Conservation (phyloP, 2,888 invertebrate species). For the Epiperipatus broadwayi region DNA sequence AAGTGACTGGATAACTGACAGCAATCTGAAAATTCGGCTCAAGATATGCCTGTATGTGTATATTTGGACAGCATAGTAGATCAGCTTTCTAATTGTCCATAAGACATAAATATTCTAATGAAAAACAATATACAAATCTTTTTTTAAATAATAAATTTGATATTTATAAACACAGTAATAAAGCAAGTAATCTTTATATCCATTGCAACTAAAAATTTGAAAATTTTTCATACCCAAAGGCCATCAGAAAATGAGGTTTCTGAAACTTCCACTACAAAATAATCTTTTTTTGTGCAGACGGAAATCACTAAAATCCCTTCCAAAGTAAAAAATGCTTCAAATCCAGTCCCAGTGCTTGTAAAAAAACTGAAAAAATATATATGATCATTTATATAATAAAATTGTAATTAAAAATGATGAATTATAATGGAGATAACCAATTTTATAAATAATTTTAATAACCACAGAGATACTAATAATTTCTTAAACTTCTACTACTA, state of each 20-base stretch:
- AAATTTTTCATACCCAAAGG: conserved; percentile 32
- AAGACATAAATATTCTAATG: too few relatives aligned
- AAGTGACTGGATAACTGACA: too few relatives aligned
- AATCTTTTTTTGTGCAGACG: conserved; percentile 38
- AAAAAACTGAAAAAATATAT: conserved; percentile 30
- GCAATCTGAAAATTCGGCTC: too few relatives aligned
- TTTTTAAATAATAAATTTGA: too few relatives aligned
- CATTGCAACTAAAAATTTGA: conserved; percentile 1
- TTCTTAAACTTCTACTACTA: too few relatives aligned
- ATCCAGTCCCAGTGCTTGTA: conserved; percentile 35
- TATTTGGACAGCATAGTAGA: too few relatives aligned
- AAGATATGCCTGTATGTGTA: too few relatives aligned
- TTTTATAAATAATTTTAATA: too few relatives aligned
- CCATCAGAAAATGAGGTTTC: conserved; percentile 29
- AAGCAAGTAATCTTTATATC: conserved; percentile 10
- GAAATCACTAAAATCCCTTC: conserved; percentile 38
- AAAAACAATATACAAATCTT: background rate
- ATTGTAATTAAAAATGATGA: background rate
- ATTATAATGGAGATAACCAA: too few relatives aligned
- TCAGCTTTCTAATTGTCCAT: too few relatives aligned
- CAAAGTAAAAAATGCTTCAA: conserved; percentile 39
- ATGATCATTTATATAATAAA: background rate
- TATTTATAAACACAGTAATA: conserved; percentile 9
- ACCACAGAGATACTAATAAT: too few relatives aligned
- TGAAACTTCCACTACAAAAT: conserved; percentile 35